A percentile compares a stretch with the other conserved stretches of the same genome.
These are phyloP conservation scores for Tridacna crocea DNA, from an alignment of 2,888 invertebrate species.

Conservation along the genomic window DNA sequence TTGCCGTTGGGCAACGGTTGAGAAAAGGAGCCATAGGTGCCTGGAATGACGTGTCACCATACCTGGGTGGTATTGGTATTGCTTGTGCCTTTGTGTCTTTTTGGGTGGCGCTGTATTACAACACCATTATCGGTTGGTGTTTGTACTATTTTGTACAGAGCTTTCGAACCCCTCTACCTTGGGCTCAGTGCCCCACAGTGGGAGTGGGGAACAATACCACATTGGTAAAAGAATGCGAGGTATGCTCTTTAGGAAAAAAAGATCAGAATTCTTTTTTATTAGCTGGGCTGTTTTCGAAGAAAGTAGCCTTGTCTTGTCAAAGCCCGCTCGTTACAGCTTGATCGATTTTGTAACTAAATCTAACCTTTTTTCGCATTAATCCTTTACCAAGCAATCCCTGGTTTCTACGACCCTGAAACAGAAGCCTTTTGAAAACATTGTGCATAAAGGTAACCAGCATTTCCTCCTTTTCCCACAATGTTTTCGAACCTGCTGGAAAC, in stretches of 20 bases:
- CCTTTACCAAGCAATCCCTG: no score
- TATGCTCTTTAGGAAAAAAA: slow-evolving; percentile 37
- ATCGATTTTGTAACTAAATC: no score
- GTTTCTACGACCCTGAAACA: no score
- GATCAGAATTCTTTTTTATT: no score
- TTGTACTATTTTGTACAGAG: slow-evolving; percentile 96
- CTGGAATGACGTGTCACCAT: slow-evolving; percentile 96
- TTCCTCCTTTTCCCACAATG: no score
- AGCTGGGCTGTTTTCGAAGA: no score
- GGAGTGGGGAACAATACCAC: slow-evolving; percentile 44
- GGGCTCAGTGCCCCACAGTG: slow-evolving; percentile 90
- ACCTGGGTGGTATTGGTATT: slow-evolving; percentile 97
- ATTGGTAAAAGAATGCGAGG: slow-evolving; percentile 62
- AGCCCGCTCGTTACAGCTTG: no score
- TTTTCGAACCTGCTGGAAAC: no score
- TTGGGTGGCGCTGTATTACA: slow-evolving; percentile 97
- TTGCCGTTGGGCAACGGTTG: slow-evolving; percentile 97
- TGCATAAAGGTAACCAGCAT: no score
- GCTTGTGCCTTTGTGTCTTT: slow-evolving; percentile 95
- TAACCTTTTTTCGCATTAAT: no score
- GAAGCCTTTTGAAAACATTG: no score
- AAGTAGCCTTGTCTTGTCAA: no score
- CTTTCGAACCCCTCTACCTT: slow-evolving; percentile 93
- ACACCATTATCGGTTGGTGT: slow-evolving; percentile 98
- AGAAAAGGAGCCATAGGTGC: slow-evolving; percentile 94